A percentile compares a stretch with the other conserved stretches of the same genome.
These are phyloP conservation scores for Calcarius lapponicus DNA, from an alignment of 2,797 vertebrate species.

Conservation along the genomic window DNA sequence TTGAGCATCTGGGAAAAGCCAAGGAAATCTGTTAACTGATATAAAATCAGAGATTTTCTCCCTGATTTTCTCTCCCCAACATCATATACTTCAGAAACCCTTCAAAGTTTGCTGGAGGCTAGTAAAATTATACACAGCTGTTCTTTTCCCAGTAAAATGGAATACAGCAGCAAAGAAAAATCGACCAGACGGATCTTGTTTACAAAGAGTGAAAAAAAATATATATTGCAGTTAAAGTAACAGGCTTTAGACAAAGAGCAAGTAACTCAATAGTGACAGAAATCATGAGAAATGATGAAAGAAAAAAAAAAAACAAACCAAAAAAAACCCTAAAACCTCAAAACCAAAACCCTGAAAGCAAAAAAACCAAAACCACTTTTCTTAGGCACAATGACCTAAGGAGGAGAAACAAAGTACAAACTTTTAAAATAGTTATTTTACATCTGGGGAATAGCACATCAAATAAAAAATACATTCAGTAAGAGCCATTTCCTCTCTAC, in stretches of 20 bases:
- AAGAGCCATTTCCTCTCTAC: background rate
- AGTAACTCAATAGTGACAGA: conserved; percentile 1
- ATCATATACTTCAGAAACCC: background rate
- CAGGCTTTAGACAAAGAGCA: background rate
- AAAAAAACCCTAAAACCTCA: background rate
- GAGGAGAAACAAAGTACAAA: background rate
- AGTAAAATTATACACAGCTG: background rate
- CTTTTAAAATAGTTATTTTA: conserved; percentile 41
- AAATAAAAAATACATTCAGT: conserved; percentile 14
- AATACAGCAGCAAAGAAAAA: conserved; percentile 2
- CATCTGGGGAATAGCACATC: background rate
- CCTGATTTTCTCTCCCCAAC: background rate
- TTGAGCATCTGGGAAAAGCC: background rate
- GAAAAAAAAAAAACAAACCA: background rate
- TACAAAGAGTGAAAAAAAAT: background rate
- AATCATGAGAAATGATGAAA: background rate
- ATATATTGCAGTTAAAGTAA: background rate
- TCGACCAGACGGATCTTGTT: background rate
- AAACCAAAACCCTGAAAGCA: background rate
- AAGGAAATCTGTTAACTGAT: background rate
- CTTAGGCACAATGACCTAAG: background rate
- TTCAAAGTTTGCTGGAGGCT: conserved; percentile 19
- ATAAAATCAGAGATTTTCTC: background rate
- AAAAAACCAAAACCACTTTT: background rate
- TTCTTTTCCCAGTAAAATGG: background rate